Base-by-base conservation (phyloP, 1,140 invertebrate genomes). In the Diachasmimorpha longicaudata region DNA sequence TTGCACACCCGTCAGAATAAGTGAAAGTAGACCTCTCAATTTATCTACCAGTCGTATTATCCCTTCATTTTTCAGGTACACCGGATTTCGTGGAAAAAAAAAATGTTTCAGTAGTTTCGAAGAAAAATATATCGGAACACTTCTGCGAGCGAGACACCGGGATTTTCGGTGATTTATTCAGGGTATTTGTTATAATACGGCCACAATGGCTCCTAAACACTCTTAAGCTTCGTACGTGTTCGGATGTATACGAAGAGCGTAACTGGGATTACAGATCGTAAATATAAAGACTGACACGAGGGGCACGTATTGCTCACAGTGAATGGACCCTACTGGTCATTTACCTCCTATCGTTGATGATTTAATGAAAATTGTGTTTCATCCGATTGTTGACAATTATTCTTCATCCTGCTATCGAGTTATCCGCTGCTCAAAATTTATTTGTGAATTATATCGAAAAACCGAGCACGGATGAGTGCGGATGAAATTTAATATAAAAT, bases 261-360 rank as follows among this genome's bases (percentile, higher is more conserved):
- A 58, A 10, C 31, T 16, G 66, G 66, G 66, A 68, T 68, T 68
- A 68, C 66, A 39, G n/a, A 37, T 68, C 66, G 66, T 68, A 68
- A 68, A 68, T 68, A 68, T 68, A 39, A 68, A 68, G 66, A 68
- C 4, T 68, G 66, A 68, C 25, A 63, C 23, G 21, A 25, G 58
- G 23, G 23, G 11, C 23, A 19, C 19, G 19, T 31, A 63, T 63
- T 14, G 8, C 58, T 63, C 9, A 52, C 48, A 19, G 48, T 25
- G 14, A 25, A 14, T 63, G 19, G 58, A 63, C 58, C 58, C 58
- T 11, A 63, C 58, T 63, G 58, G 58, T 63, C 58, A 25, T 63
- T 63, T 63, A 63, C 58, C 58, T 63, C 58, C 23, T 63, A 31
- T 63, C 48, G 48, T 52, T 19, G 16, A 52, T 19, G 14, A 52